phyloP scores from a whole-genome alignment of 2,888 invertebrate genomes.

The Cryptocephalus primarius region DNA sequence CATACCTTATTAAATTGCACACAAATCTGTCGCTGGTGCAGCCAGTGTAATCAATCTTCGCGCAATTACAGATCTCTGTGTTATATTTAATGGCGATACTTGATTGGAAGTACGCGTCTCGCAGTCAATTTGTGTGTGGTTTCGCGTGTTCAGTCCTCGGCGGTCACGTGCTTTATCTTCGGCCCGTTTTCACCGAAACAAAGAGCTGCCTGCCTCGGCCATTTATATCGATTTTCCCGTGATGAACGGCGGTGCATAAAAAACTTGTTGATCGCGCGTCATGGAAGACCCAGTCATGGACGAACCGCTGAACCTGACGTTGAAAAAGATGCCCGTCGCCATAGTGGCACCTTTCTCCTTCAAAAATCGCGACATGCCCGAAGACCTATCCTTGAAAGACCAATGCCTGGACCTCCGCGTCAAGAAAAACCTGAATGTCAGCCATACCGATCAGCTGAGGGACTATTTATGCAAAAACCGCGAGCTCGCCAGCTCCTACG shows the following conservation, averaged over 20 bases:
- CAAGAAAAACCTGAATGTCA: conserved; percentile 21
- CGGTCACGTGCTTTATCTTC: background rate
- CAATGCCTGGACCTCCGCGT: conserved; percentile 20
- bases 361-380: conserved; percentile 24
- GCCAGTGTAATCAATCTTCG: conserved; percentile 7
- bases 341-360: conserved; percentile 40
- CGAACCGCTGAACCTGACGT: conserved; percentile 41
- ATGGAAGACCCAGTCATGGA: conserved; percentile 25
- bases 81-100: conserved; percentile 11
- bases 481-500: conserved; percentile 34
- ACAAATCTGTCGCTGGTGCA: conserved; percentile 9
- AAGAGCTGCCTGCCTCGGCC: conserved; percentile 28
- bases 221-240: conserved; percentile 39
- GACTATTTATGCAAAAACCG: conserved; percentile 25
- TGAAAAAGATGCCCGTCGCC: conserved; percentile 44
- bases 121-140: conserved; percentile 1
- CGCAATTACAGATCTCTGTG: conserved; percentile 11
- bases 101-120: conserved; percentile 1
- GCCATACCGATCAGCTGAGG: conserved; percentile 22
- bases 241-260: background rate
- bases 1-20: conserved; percentile 11
- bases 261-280: conserved; percentile 19
- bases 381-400: conserved; percentile 32
- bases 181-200: conserved; percentile 33
- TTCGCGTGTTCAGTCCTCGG: background rate